A percentile compares a stretch with the other conserved stretches of the same genome.
phyloP scores from a whole-genome alignment of 2,888 invertebrate genomes.

The Megamerina dolium region DNA sequence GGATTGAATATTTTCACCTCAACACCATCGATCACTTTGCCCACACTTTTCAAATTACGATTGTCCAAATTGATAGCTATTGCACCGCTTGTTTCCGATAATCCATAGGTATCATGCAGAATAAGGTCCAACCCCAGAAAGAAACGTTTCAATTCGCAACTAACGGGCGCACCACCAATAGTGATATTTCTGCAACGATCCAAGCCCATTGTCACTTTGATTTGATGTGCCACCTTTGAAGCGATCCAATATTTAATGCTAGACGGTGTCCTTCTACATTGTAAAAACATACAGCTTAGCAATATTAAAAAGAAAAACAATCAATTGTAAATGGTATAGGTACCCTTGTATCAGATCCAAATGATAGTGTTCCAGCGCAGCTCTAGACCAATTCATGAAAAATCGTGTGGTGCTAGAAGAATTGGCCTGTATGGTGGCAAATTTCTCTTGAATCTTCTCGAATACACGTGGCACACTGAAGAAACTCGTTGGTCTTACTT shows the following conservation, averaged over 20 bases:
- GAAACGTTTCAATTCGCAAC: conserved; percentile 72
- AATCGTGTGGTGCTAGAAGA: conserved; percentile 62
- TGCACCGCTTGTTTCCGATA: conserved; percentile 83
- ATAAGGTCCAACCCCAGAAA: conserved; percentile 80
- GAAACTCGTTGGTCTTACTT: conserved; percentile 74
- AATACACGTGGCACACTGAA: conserved; percentile 86
- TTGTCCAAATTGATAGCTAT: conserved; percentile 47
- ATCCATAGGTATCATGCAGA: conserved; percentile 77
- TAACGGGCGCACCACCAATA: conserved; percentile 79
- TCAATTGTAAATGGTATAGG: conserved; percentile 1
- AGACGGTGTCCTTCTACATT: conserved; percentile 10
- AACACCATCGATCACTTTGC: conserved; percentile 60
- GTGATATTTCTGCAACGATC: conserved; percentile 61
- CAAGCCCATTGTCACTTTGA: conserved; percentile 71
- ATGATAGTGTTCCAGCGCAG: conserved; percentile 57
- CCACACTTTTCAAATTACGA: conserved; percentile 61
- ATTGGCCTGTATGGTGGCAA: conserved; percentile 64
- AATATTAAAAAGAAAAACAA: background rate
- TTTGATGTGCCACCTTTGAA: conserved; percentile 65
- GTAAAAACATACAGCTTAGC: background rate
- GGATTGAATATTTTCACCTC: conserved; percentile 63
- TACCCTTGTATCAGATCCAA: conserved; percentile 36
- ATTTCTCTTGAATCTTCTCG: conserved; percentile 87
- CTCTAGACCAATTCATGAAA: conserved; percentile 63
- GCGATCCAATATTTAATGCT: conserved; percentile 34